Percentiles rank a stretch among this genome's conserved stretches.
Conservation (phyloP, 2,113 vertebrate species). For the Arothron firmamentum region DNA sequence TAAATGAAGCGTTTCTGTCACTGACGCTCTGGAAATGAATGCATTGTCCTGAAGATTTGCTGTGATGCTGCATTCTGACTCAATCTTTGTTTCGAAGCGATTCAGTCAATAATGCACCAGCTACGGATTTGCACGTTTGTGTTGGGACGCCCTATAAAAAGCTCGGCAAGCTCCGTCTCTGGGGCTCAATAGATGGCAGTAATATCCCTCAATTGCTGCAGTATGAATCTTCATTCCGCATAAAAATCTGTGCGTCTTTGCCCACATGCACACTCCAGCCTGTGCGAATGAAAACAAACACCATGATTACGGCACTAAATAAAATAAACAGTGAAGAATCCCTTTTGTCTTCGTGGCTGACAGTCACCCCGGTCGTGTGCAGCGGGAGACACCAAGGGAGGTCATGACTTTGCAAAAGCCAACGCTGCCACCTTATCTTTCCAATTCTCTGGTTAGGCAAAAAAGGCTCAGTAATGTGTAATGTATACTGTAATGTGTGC, state of each 20-base stretch:
- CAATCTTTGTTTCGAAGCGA: constrained; percentile 32
- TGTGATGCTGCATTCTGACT: constrained; percentile 13
- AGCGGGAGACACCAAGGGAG: constrained; percentile 39
- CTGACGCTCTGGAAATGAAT: constrained; percentile 16
- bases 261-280: neutral
- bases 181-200: constrained; percentile 81
- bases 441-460: constrained; percentile 57
- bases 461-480: constrained; percentile 39
- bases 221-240: constrained; percentile 54
- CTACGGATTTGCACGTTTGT: constrained; percentile 53
- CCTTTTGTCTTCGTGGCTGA: constrained; percentile 30
- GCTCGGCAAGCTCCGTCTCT: constrained; percentile 64
- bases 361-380: constrained; percentile 47
- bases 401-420: constrained; percentile 38
- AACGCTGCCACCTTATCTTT: constrained; percentile 34
- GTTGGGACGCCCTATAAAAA: constrained; percentile 43
- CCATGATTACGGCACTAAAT: constrained; percentile 15
- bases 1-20: constrained; percentile 21
- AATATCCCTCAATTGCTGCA: constrained; percentile 76
- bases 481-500: constrained; percentile 46
- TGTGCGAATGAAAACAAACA: constrained; percentile 7
- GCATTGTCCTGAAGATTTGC: constrained; percentile 7
- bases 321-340: constrained; percentile 35
- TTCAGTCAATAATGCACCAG: constrained; percentile 50
- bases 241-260: constrained; percentile 28